A percentile compares a stretch with the other conserved stretches of the same genome.
These are phyloP conservation scores for Gallinago nigripennis DNA, from an alignment of 2,797 vertebrate genomes.

Conservation along the genomic window DNA sequence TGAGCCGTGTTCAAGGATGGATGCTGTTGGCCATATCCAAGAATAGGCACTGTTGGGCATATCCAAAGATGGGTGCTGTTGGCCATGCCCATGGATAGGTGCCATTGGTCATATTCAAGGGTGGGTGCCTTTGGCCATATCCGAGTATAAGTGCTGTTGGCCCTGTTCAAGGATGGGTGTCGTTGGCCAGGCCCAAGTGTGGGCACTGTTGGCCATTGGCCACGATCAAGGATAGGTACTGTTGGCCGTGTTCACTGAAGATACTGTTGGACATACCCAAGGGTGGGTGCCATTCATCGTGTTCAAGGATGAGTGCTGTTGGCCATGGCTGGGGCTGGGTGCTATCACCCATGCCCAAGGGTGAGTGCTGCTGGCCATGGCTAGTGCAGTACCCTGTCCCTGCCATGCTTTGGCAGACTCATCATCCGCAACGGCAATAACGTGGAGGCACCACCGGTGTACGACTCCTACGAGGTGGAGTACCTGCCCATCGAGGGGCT, in stretches of 20 bases:
- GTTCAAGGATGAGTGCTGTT: too few relatives aligned
- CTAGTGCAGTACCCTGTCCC: neutral
- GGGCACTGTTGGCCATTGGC: neutral
- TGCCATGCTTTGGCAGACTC: constrained; percentile 75
- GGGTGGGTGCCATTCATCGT: neutral
- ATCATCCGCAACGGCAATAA: constrained; percentile 95
- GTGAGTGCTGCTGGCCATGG: neutral
- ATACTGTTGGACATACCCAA: neutral
- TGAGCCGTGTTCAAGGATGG: neutral
- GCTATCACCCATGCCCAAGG: neutral
- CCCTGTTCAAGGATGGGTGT: too few relatives aligned
- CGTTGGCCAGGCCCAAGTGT: rapidly evolving
- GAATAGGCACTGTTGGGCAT: too few relatives aligned
- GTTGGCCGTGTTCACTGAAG: rapidly evolving
- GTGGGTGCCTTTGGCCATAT: rapidly evolving
- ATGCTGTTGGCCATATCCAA: too few relatives aligned
- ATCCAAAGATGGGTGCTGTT: neutral
- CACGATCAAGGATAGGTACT: too few relatives aligned
- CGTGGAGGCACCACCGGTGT: constrained; percentile 89
- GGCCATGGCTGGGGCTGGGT: too few relatives aligned
- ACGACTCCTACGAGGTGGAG: constrained; percentile 96
- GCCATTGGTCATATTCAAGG: rapidly evolving
- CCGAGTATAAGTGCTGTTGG: neutral
- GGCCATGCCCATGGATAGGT: neutral
- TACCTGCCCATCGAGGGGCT: constrained; percentile 96